A percentile compares a stretch with the other conserved stretches of the same genome.
These are phyloP conservation scores for Dromas ardeola DNA, from an alignment of 2,113 vertebrate genomes.

Conservation along the genomic window DNA sequence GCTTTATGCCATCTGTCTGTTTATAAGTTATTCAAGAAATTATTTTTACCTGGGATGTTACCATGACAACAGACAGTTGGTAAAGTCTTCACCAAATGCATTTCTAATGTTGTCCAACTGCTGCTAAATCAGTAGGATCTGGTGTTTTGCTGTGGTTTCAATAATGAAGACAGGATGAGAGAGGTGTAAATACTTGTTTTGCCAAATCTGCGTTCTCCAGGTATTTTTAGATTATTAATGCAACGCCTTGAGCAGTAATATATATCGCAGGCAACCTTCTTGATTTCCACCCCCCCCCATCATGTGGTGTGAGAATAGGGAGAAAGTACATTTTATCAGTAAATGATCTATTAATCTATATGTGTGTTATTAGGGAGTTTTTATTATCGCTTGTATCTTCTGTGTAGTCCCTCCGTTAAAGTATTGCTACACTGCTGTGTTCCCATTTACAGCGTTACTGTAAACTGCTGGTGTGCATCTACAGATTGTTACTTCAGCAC, in stretches of 20 bases:
- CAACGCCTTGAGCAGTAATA: neutral
- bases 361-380: neutral
- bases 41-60: conserved; percentile 66
- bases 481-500: neutral
- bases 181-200: neutral
- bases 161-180: neutral
- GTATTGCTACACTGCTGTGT: fast-evolving
- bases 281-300: neutral
- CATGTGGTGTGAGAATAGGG: neutral
- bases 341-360: neutral
- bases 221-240: neutral
- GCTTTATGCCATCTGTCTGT: conserved; percentile 55
- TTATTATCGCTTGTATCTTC: neutral
- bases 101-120: conserved; percentile 35
- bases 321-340: neutral
- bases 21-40: conserved; percentile 42
- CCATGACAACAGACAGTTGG: conserved; percentile 62
- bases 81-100: conserved; percentile 13
- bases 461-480: neutral
- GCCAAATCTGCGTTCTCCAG: neutral
- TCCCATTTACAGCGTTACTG: fast-evolving
- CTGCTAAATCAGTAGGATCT: conserved; percentile 11
- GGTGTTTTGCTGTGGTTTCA: neutral
- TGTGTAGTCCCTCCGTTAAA: too few relatives aligned
- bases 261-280: neutral